These are phyloP conservation scores for Bombus waltoni DNA, from an alignment of 1,140 invertebrate species.

Conservation along the genomic window DNA sequence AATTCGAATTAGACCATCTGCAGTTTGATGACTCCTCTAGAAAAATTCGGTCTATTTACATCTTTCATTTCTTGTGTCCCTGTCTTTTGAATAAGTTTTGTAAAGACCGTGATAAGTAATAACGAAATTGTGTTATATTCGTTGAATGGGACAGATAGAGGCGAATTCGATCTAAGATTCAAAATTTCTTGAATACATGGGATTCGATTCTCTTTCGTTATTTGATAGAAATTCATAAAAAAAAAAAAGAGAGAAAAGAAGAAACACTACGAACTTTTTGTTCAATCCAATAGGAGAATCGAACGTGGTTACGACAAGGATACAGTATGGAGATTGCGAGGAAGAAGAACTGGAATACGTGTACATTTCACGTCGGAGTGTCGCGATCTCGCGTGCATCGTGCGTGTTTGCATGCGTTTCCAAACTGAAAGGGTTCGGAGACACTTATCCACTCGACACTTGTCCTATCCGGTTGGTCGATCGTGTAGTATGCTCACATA, in stretches of 20 bases:
- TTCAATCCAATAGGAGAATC: neutral
- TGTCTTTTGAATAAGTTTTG: neutral
- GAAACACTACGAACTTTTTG: neutral
- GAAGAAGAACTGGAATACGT: neutral
- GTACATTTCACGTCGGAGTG: neutral
- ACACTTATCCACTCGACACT: slow-evolving; percentile 40
- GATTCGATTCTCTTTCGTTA: neutral
- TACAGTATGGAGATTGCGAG: neutral
- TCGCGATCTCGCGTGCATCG: neutral
- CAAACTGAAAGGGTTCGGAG: neutral
- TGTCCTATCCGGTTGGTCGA: slow-evolving; percentile 62
- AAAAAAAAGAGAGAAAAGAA: too few species aligned
- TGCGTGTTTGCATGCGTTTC: neutral
- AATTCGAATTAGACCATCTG: too few species aligned
- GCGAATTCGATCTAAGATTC: too few species aligned
- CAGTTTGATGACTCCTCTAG: neutral
- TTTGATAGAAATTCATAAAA: neutral
- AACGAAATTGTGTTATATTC: neutral
- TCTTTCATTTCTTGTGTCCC: too few species aligned
- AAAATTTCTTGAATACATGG: neutral
- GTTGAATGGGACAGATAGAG: too few species aligned
- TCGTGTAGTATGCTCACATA: neutral
- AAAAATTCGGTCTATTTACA: neutral
- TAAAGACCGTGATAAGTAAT: neutral
- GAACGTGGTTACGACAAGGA: neutral